Conservation (phyloP, 1,140 invertebrate genomes). For the Maniola jurtina region DNA sequence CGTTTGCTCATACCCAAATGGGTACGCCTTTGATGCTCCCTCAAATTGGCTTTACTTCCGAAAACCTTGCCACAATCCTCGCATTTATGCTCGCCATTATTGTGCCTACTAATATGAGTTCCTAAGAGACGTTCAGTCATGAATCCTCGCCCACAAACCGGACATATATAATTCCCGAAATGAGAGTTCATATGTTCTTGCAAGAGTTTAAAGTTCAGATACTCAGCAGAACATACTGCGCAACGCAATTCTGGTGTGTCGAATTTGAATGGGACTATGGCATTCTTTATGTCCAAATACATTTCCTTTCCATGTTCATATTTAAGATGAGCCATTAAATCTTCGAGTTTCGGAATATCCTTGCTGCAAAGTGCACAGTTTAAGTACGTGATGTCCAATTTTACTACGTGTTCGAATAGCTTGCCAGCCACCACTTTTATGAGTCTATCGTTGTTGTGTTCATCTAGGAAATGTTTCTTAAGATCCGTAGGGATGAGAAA, state of each 20-base stretch:
- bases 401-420: constrained; percentile 51
- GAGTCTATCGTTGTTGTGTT: constrained; percentile 52
- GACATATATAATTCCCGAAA: constrained; percentile 83
- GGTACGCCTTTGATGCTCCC: constrained; percentile 43
- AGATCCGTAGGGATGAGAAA: constrained; percentile 44
- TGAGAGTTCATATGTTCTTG: constrained; percentile 71
- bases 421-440: constrained; percentile 44
- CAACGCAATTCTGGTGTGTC: constrained; percentile 57
- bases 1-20: constrained; percentile 48
- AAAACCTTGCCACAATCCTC: constrained; percentile 50
- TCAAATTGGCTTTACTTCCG: constrained; percentile 37
- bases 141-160: constrained; percentile 83
- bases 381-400: constrained; percentile 56
- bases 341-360: constrained; percentile 40
- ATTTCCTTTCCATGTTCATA: constrained; percentile 42
- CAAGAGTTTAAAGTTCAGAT: constrained; percentile 60
- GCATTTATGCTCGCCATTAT: constrained; percentile 44
- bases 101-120: constrained; percentile 47
- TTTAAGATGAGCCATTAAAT: constrained; percentile 50
- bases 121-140: constrained; percentile 41
- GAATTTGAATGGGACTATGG: constrained; percentile 59
- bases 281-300: constrained; percentile 44
- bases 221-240: constrained; percentile 58
- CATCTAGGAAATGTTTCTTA: constrained; percentile 56
- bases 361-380: constrained; percentile 47